Evolutionary conservation across 2,113 vertebrate species (phyloP), one percentile per base, ranked within the genome.

Genomic region (Axis porcinus): DNA sequence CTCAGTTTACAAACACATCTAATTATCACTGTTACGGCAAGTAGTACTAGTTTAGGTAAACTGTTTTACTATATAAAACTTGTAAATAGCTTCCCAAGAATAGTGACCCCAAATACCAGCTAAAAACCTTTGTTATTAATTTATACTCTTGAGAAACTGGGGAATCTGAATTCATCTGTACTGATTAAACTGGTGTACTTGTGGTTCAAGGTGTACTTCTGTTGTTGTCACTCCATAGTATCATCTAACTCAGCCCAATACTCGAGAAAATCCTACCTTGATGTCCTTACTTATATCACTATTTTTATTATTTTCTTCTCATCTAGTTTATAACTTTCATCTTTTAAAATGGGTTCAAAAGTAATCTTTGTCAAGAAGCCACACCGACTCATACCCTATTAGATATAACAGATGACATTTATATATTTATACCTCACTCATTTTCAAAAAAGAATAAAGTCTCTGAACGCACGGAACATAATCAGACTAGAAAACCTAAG

Each of bases 371-470:
- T 86, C 45, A 94, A 92, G 58, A 96, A 92, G 25, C 5, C 16
- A 84, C 25, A 84, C 67, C 12, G 4, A 95, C 36, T 86, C 91
- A 78, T 70, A 78, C 10, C 2, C 52, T 55, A 62, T 47, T 64
- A 89, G 25, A 60, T 55, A 15, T 45, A 95, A 94, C 9, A 96
- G 36, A 67, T 57, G 30, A 36, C 57, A 97, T 91, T 86, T 91
- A 52, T 43, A 45, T 36, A 96, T 52, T 55, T 90, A 67, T 86
- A 95, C 91, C 28, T 60, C 11, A 93, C 21, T n/a, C n/a, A 86
- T 45, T 96, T 97, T 90, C 43, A 89, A 92, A 93, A 93, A 85
- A 95, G 10, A 91, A 91, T 88, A 45, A 95, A 95, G 36, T 94
- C 47, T 40, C 33, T 62, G 70, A 96, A 97, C 27, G 19, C 86